Base-by-base conservation (phyloP, 2,797 vertebrate species). In the Anniella stebbinsi region DNA sequence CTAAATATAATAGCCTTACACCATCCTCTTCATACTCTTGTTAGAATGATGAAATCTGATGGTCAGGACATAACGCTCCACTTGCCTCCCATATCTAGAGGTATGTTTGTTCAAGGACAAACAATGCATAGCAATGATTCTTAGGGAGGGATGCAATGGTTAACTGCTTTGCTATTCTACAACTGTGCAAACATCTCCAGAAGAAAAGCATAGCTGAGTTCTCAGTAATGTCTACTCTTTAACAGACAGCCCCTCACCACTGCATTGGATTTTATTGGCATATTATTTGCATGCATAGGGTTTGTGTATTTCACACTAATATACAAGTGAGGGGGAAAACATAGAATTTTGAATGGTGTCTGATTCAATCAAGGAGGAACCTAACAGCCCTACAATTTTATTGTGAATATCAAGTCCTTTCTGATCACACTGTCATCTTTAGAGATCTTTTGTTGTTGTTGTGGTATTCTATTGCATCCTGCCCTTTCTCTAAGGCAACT, bases 1-100 rank as follows among this genome's bases (percentile, higher is more conserved):
- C 72, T 82, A 93, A 93, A 92, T 91, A 25, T 0, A 80, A 73
- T 60, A n/a, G 51, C 93, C 41, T 60, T 87, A 70, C 28, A 21
- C 63, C 88, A 91, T 84, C 72, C 57, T 87, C 33, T 92, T 78
- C 72, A 84, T 89, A 80, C 60, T 90, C 21, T 10, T 88, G 48
- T 75, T 88, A 73, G 66, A 54, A 73, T 36, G 54, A 81, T 30
- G 57, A 38, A 84, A 80, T 80, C 80, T 48, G 36, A 73, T 10
- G 82, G 90, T 89, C 38, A 87, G n/a, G 21, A 75, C n/a, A 63
- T 41, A 85, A 66, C 41, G 11, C 30, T 12, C n/a, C 23, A 36
- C 4, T n/a, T 33, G 25, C 15, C 23, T 84, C 30, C 41, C 33
- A 28, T 1, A 28, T 45, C 9, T 1, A 48, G 28, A 80, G 33